A percentile compares a stretch with the other conserved stretches of the same genome.
phyloP scores from a whole-genome alignment of 2,888 invertebrate genomes.

The Hypomecis atomaria region DNA sequence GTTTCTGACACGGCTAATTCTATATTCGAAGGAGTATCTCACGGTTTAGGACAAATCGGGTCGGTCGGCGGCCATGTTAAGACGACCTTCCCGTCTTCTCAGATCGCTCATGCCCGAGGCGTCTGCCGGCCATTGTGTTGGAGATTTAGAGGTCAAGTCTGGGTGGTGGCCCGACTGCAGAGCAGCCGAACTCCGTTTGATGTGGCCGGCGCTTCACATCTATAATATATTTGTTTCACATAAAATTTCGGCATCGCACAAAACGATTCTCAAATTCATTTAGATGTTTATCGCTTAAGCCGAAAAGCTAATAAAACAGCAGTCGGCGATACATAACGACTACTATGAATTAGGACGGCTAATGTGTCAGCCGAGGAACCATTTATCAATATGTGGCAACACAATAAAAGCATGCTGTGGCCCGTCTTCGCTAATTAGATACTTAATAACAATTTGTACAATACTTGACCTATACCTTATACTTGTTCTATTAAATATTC shows the following conservation, averaged over 20 bases:
- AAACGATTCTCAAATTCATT: constrained; percentile 74
- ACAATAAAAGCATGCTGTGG: constrained; percentile 32
- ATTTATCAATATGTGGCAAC: constrained; percentile 39
- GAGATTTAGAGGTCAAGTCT: constrained; percentile 41
- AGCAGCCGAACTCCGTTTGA: constrained; percentile 62
- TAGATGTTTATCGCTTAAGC: constrained; percentile 78
- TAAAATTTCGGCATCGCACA: constrained; percentile 69
- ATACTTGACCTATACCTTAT: constrained; percentile 9
- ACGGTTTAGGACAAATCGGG: constrained; percentile 61
- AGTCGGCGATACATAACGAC: constrained; percentile 56
- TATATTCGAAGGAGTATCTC: constrained; percentile 63
- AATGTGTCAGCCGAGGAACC: constrained; percentile 36
- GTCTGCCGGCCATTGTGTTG: constrained; percentile 41
- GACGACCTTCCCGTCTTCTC: constrained; percentile 52
- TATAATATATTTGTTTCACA: constrained; percentile 70
- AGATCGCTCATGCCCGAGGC: constrained; percentile 44
- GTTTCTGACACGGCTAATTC: constrained; percentile 57
- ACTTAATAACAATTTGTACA: constrained; percentile 22
- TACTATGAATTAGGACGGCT: constrained; percentile 39
- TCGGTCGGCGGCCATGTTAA: constrained; percentile 47
- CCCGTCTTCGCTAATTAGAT: constrained; percentile 28
- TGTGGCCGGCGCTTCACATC: constrained; percentile 64
- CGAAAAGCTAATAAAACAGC: constrained; percentile 72
- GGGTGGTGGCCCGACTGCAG: constrained; percentile 48
- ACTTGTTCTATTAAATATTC: constrained; percentile 17